phyloP scores from a whole-genome alignment of 2,797 vertebrate genomes.

The Gambelia wislizenii region DNA sequence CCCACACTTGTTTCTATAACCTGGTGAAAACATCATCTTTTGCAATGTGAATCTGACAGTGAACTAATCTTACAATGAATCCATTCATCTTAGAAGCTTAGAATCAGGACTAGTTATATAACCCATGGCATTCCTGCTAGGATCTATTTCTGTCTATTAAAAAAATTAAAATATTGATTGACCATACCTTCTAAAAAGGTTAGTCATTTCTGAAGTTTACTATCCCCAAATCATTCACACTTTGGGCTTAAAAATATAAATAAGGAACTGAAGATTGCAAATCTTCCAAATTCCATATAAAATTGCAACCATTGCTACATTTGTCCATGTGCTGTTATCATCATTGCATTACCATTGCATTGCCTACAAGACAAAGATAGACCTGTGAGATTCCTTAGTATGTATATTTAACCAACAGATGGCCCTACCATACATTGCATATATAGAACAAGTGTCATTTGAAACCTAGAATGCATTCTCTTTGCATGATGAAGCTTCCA shows the following conservation, averaged over 20 bases:
- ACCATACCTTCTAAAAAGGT: neutral
- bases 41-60: neutral
- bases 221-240: neutral
- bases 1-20: neutral
- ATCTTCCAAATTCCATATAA: conserved; percentile 19
- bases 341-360: neutral
- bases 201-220: neutral
- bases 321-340: neutral
- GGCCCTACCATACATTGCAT: neutral
- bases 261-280: conserved; percentile 27
- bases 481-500: neutral
- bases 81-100: neutral
- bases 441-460: conserved; percentile 2
- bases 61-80: neutral
- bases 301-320: neutral
- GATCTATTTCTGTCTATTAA: neutral
- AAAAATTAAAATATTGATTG: neutral
- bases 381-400: conserved; percentile 15
- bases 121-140: neutral
- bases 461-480: conserved; percentile 18
- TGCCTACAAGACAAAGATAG: conserved; percentile 34
- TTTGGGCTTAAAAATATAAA: neutral
- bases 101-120: neutral
- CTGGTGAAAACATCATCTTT: neutral
- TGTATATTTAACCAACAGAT: conserved; percentile 19